Conservation (phyloP, 2,888 invertebrate species). For the Sthenelais limicola region DNA sequence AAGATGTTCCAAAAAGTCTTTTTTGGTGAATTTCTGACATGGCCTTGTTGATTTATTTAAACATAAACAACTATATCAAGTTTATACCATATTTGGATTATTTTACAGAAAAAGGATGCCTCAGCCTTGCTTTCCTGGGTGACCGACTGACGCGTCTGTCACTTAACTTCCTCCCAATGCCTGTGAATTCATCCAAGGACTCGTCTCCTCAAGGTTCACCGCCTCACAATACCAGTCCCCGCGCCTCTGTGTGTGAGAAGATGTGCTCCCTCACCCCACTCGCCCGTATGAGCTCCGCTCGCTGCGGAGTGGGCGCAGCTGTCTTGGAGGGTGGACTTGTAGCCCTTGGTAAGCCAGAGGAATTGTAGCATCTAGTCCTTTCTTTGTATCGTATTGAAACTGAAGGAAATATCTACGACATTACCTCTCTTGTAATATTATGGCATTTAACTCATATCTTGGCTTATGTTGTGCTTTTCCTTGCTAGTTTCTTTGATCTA, state of each 20-base stretch:
- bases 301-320: constrained; percentile 85
- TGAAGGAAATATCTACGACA: too few relatives aligned
- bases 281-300: constrained; percentile 77
- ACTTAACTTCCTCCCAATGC: constrained; percentile 60
- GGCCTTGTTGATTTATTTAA: not conserved
- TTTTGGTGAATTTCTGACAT: not conserved
- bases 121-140: constrained; percentile 79
- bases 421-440: too few relatives aligned
- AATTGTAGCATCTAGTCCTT: not conserved
- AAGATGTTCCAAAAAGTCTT: not conserved
- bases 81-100: not conserved
- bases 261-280: constrained; percentile 39
- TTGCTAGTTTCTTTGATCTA: too few relatives aligned
- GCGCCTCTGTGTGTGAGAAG: constrained; percentile 58
- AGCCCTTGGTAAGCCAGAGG: constrained; percentile 85
- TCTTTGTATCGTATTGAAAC: not conserved
- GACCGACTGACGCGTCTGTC: constrained; percentile 79
- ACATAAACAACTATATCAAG: not conserved
- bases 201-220: constrained; percentile 58
- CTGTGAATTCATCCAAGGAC: constrained; percentile 20
- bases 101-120: constrained; percentile 62
- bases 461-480: too few relatives aligned
- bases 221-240: constrained; percentile 53
- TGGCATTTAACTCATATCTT: too few relatives aligned
- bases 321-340: constrained; percentile 81